phyloP scores from a whole-genome alignment of 2,888 invertebrate species.

The Sisyra nigra region DNA sequence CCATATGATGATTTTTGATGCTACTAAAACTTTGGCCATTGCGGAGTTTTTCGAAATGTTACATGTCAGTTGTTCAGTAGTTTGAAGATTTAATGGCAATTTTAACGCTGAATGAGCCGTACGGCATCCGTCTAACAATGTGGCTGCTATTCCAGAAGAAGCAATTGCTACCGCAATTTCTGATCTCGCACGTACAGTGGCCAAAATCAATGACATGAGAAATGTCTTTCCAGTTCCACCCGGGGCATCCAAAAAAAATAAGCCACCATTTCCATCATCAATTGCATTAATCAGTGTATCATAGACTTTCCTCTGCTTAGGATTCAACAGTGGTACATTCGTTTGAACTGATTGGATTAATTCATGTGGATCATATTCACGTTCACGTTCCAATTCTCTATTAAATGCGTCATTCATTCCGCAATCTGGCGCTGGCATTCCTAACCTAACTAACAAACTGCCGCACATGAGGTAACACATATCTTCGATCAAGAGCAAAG shows the following conservation, averaged over 20 bases:
- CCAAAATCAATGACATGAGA: conserved; percentile 14
- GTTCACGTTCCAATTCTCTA: conserved; percentile 20
- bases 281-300: conserved; percentile 14
- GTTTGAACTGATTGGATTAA: conserved; percentile 7
- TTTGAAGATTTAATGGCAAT: conserved; percentile 17
- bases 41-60: conserved; percentile 18
- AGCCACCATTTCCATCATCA: conserved; percentile 16
- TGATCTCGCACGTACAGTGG: conserved; percentile 15
- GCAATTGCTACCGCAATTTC: conserved; percentile 16
- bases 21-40: conserved; percentile 17
- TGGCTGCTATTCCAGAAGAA: conserved; percentile 16
- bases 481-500: conserved; percentile 20
- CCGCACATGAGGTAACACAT: conserved; percentile 19
- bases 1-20: conserved; percentile 18
- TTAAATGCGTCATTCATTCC: conserved; percentile 14
- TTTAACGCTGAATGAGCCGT: conserved; percentile 15
- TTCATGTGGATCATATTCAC: conserved; percentile 15
- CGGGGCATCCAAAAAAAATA: conserved; percentile 14
- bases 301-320: conserved; percentile 12
- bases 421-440: conserved; percentile 17
- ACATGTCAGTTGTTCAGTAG: conserved; percentile 16
- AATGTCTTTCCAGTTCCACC: conserved; percentile 11
- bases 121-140: conserved; percentile 12
- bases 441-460: conserved; percentile 14
- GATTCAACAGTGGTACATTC: conserved; percentile 9